phyloP scores from a whole-genome alignment of 2,888 invertebrate genomes.

The Drosophila bunnanda region DNA sequence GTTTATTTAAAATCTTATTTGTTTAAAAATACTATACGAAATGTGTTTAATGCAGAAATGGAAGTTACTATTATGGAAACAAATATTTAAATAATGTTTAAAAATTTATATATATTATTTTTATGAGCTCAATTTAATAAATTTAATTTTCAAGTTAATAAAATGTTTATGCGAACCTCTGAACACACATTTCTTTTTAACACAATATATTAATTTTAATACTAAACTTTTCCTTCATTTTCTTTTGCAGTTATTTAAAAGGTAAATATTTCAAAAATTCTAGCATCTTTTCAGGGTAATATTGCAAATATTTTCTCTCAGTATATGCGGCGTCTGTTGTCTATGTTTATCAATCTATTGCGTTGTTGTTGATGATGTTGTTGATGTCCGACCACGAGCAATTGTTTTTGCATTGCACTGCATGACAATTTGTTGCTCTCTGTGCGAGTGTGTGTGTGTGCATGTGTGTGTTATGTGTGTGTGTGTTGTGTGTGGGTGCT shows the following conservation, averaged over 20 bases:
- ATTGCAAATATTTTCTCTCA: neutral
- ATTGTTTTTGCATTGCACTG: slow-evolving; percentile 62
- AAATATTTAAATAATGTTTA: neutral
- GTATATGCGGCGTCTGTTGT: slow-evolving; percentile 55
- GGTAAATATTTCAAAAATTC: too few species aligned
- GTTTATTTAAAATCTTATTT: neutral
- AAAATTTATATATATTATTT: neutral
- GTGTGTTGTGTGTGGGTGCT: slow-evolving; percentile 23
- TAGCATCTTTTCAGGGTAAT: neutral
- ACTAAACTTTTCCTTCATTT: neutral
- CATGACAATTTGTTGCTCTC: slow-evolving; percentile 66
- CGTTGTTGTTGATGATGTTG: slow-evolving; percentile 51
- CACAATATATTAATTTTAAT: neutral
- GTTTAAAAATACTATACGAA: too few species aligned
- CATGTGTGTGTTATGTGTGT: neutral
- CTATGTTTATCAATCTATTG: slow-evolving; percentile 73
- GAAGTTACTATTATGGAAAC: neutral
- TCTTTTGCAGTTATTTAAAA: neutral
- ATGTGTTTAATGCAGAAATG: neutral
- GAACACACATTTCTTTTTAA: neutral
- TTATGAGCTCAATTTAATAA: neutral
- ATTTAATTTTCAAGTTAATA: neutral
- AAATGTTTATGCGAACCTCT: neutral
- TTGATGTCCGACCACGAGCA: slow-evolving; percentile 44
- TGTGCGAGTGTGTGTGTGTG: slow-evolving; percentile 28